Evolutionary conservation across 1,140 invertebrate genomes (phyloP), one percentile per base, ranked within the genome.

Genomic region (Olivierus martensii): DNA sequence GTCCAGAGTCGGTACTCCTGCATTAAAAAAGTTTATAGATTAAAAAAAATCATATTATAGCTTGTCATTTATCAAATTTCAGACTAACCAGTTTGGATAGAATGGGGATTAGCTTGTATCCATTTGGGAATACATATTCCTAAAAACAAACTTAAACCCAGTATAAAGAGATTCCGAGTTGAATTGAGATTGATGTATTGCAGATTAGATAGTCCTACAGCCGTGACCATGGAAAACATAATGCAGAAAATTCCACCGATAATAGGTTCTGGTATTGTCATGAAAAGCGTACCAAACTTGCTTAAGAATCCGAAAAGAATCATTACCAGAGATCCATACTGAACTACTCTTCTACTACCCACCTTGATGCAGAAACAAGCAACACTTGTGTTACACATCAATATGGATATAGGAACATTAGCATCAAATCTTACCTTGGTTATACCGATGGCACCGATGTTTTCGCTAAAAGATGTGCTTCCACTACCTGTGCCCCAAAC

Each of bases 191-290:
- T 75, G 21, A 90, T 77, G 61, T 83, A 85, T 63, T 88, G 84
- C 11, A 90, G 71, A 14, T 83, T 82, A 0, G 85, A 87, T 1
- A 89, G 67, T 73, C 83, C 83, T 61, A 87, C 84, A 9, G 82
- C 82, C 9, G 78, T 74, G 51, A 87, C 84, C 79, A 87, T 84
- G 35, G 84, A 84, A 65, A 89, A 88, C 78, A 87, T 84, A 4
- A 88, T 77, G 58, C 84, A 84, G 67, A 88, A 87, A 48, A 86
- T 77, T 3, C 87, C 88, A 0, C 87, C 88, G 2, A 91, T 77
- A 14, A 91, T 80, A 1, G 86, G 84, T 63, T 85, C 82, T 5
- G 88, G 87, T 48, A 91, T 89, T 46, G 87, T 82, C 43, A 88
- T 83, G 63, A 91, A 89, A 4, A 87, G 69, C 0, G 84, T 85